Evolutionary conservation across 2,113 vertebrate genomes (phyloP).

Genomic region (Lucifuga dentata): DNA sequence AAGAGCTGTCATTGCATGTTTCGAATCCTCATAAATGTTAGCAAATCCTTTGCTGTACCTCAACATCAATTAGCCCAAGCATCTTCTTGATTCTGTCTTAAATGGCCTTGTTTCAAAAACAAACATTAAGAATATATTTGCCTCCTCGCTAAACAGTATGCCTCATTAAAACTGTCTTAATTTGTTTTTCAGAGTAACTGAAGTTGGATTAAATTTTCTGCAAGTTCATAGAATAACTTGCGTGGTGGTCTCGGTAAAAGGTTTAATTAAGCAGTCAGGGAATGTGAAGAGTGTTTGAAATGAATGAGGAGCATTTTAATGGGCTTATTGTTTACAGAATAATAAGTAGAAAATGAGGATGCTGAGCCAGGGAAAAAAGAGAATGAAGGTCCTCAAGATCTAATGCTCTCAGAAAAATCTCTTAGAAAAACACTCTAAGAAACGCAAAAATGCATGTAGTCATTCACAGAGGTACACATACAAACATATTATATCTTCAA

Average conservation of each 20-base stretch:
- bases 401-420: constrained; percentile 35
- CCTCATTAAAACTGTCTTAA: constrained; percentile 39
- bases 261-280: constrained; percentile 52
- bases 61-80: constrained; percentile 33
- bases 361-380: background rate
- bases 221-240: constrained; percentile 50
- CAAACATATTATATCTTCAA: no score
- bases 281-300: constrained; percentile 57
- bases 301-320: constrained; percentile 58
- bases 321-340: constrained; percentile 47
- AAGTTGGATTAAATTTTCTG: constrained; percentile 43
- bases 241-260: constrained; percentile 35
- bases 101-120: constrained; percentile 8
- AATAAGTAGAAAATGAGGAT: constrained; percentile 26
- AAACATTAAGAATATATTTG: background rate
- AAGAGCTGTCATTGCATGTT: background rate
- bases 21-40: constrained; percentile 1
- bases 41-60: background rate
- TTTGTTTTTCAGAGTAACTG: constrained; percentile 44
- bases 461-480: no score
- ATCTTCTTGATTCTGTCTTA: constrained; percentile 25
- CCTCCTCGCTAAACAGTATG: constrained; percentile 1
- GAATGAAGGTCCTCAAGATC: constrained; percentile 39
- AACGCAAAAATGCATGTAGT: constrained; percentile 8
- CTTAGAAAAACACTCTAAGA: constrained; percentile 1